A percentile compares a stretch with the other conserved stretches of the same genome.
Conservation (phyloP, 2,888 invertebrate genomes). For the Polyploca ridens region DNA sequence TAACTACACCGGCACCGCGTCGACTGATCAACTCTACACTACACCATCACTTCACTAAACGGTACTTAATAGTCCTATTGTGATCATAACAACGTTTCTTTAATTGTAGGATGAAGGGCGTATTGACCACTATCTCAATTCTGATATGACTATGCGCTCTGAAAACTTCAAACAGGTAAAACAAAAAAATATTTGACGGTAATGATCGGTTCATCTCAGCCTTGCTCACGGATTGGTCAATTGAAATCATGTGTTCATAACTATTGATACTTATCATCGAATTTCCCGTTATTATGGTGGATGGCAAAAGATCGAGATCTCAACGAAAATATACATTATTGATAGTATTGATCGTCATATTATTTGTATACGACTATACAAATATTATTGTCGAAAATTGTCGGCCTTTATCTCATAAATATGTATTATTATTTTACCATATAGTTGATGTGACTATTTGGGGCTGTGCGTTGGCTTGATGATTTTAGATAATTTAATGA, state of each 20-base stretch:
- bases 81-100: not conserved
- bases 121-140: not conserved
- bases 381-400: not conserved
- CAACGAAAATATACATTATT: not conserved
- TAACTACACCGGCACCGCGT: slow-evolving; percentile 41
- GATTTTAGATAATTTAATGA: not conserved
- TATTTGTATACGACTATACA: not conserved
- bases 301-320: not conserved
- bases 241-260: too few relatives aligned
- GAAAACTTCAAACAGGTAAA: not conserved
- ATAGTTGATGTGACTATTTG: not conserved
- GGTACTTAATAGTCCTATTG: not conserved
- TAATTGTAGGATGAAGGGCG: not conserved
- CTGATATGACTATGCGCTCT: not conserved
- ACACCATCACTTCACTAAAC: not conserved
- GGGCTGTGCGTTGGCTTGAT: not conserved
- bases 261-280: not conserved
- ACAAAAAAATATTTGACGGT: too few relatives aligned
- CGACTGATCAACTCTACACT: slow-evolving; percentile 16
- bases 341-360: not conserved
- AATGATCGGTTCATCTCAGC: too few relatives aligned
- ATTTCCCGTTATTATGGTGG: not conserved
- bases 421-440: not conserved
- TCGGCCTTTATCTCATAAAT: too few relatives aligned
- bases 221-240: too few relatives aligned